Base-by-base conservation (phyloP, 2,888 invertebrate species). In the Linyphia triangularis region DNA sequence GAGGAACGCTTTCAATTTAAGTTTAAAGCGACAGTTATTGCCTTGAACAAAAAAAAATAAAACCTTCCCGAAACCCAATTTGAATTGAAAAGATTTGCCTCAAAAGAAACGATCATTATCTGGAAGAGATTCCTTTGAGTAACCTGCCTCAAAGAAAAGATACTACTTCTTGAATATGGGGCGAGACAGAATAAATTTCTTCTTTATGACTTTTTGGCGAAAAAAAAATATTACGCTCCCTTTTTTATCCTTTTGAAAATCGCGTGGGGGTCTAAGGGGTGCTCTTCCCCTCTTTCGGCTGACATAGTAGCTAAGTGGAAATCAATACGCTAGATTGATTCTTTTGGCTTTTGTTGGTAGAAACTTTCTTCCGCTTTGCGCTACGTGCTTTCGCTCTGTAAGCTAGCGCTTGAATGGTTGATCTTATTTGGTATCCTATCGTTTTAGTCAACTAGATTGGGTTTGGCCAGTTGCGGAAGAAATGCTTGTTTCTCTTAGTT, bases 301-400 rank as follows among this genome's bases (percentile, higher is more conserved):
- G 82, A 72, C 72, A 75, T 67, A 77, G 75, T 51, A 51, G 37
- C 75, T 84, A 84, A 84, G 84, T 84, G 77, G 77, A 84, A 84
- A 84, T 84, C 84, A 59, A 84, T 84, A 84, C 28, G 75, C 13
- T 57, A 57, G 57, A 84, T 84, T 69, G 84, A 84, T 84, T 84
- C 77, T 33, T 24, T 2, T 63, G 26, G 4, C 26, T 30, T 63
- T 24, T 63, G 61, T 37, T 70, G 59, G 59, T 13, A 59, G 59
- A 81, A 81, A 61, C 24, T 69, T 70, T 70, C n/a, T 70, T 70
- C 13, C 61, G n/a, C 28, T 59, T n/a, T 24, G 5, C 59, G 2
- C 13, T 59, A 59, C 69, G 19, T 37, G 28, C n/a, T 19, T 65
- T 5, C 37, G 57, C 30, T 19, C n/a, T n/a, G n/a, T 51, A 51